Percentiles rank a stretch among this genome's conserved stretches.
phyloP scores from a whole-genome alignment of 2,888 invertebrate species.

The Eupeodes luniger region DNA sequence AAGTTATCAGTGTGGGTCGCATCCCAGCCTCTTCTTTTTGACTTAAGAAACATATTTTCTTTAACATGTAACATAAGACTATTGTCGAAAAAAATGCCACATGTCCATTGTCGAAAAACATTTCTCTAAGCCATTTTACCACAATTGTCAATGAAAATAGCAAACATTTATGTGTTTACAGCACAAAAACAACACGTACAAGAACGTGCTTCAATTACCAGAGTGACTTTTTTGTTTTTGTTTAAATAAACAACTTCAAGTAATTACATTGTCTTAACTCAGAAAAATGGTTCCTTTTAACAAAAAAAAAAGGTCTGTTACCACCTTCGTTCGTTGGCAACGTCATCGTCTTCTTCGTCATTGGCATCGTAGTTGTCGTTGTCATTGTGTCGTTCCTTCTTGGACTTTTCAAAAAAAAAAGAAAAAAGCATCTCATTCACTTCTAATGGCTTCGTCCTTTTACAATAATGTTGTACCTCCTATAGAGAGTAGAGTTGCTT shows the following conservation, averaged over 20 bases:
- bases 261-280: slow-evolving; percentile 32
- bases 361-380: background rate
- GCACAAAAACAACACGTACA: slow-evolving; percentile 11
- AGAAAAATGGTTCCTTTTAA: background rate
- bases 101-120: background rate
- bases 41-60: background rate
- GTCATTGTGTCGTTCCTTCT: background rate
- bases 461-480: background rate
- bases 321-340: background rate
- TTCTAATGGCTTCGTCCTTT: slow-evolving; percentile 42
- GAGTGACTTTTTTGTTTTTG: slow-evolving; percentile 14
- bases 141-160: slow-evolving; percentile 11
- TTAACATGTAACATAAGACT: background rate
- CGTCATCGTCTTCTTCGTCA: background rate
- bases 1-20: no score
- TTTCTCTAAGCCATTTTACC: slow-evolving; percentile 2
- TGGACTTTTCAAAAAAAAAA: background rate
- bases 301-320: background rate
- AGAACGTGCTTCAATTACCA: slow-evolving; percentile 29
- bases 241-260: slow-evolving; percentile 19
- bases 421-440: slow-evolving; percentile 23
- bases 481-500: slow-evolving; percentile 30
- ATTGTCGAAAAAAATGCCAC: background rate
- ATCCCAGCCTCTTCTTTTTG: background rate
- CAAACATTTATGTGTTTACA: slow-evolving; percentile 12